Conservation (phyloP, 1,140 invertebrate genomes). For the Hypsibius dujardini region DNA sequence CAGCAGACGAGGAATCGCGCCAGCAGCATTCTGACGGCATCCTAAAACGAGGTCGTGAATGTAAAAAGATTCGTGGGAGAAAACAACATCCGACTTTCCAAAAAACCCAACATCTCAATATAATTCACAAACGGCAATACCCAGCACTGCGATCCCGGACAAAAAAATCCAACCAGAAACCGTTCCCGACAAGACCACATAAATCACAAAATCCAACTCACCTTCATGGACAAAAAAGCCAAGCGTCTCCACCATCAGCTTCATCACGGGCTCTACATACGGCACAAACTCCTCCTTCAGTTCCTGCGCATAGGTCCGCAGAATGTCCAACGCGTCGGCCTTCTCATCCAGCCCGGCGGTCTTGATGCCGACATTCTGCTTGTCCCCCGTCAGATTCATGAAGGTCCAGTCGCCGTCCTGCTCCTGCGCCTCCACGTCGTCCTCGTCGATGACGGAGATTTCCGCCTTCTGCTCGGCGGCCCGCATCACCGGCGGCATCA, state of each 20-base stretch:
- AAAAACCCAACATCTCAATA: not conserved
- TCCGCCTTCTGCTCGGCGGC: slow-evolving; percentile 91
- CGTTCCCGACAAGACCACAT: not conserved
- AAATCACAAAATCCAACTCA: slow-evolving; percentile 23
- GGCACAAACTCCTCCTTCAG: slow-evolving; percentile 85
- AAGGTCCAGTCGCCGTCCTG: slow-evolving; percentile 88
- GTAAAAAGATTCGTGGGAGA: not conserved
- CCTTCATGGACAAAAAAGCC: slow-evolving; percentile 98
- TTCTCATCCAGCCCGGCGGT: slow-evolving; percentile 81
- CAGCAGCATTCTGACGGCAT: slow-evolving; percentile 46
- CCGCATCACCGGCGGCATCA: slow-evolving; percentile 88
- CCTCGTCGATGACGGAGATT: slow-evolving; percentile 83
- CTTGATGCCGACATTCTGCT: slow-evolving; percentile 60
- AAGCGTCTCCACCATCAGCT: slow-evolving; percentile 76
- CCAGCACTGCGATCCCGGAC: too few species aligned
- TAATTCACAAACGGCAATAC: too few species aligned
- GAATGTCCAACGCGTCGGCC: slow-evolving; percentile 94
- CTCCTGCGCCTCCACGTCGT: slow-evolving; percentile 48
- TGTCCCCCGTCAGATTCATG: slow-evolving; percentile 37
- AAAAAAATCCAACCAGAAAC: too few species aligned
- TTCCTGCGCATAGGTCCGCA: slow-evolving; percentile 93
- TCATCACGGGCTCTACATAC: slow-evolving; percentile 82
- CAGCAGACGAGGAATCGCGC: slow-evolving; percentile 77
- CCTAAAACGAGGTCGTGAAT: not conserved
- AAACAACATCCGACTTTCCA: not conserved